Evolutionary conservation across 1,140 invertebrate genomes (phyloP), one percentile per base, ranked within the genome.

Genomic region (Drosophila pectinifera): DNA sequence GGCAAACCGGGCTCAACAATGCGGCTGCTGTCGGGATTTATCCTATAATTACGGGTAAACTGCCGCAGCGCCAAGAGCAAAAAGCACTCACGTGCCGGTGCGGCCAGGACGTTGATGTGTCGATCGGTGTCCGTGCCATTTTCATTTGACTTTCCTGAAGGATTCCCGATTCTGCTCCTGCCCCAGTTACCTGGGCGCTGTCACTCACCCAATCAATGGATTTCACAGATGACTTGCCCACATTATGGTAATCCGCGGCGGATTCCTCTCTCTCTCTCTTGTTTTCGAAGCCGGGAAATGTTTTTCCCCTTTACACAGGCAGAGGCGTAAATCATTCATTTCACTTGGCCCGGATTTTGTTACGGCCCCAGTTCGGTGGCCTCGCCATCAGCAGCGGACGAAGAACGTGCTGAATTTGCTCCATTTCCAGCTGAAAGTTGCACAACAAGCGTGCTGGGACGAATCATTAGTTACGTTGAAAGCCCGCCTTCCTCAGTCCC

Each of bases 351-450:
- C 58, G 54, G 46, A 74, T 80, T 73, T 49, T 68, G 43, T 72
- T 63, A 65, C 53, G 53, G 72, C 22, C 53, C 45, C 45, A 38
- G 65, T 78, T 45, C 73, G 57, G 54, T 34, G 53, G 38, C 56
- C 56, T 55, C 49, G 43, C 55, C 67, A 34, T 31, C 63, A 55
- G 49, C 31, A 55, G 49, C 31, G 67, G 48, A 55, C 53, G 57
- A 43, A 31, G 74, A 80, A 89, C 84, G 84, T 89, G 84, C 84
- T 84, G 77, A 89, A 88, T 89, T 88, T 89, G 84, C 73, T 84
- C 83, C 84, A 84, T 89, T 88, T 88, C 63, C 43, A 49, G 63
- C 41, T 38, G 54, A 77, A 86, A 82, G 56, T 86, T 82, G 75
- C 74, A 86, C 70, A 85, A 77, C 81, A 69, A 85, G 73, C 64